Evolutionary conservation across 2,888 invertebrate genomes (phyloP).

Genomic region (Punctoribates punctum): DNA sequence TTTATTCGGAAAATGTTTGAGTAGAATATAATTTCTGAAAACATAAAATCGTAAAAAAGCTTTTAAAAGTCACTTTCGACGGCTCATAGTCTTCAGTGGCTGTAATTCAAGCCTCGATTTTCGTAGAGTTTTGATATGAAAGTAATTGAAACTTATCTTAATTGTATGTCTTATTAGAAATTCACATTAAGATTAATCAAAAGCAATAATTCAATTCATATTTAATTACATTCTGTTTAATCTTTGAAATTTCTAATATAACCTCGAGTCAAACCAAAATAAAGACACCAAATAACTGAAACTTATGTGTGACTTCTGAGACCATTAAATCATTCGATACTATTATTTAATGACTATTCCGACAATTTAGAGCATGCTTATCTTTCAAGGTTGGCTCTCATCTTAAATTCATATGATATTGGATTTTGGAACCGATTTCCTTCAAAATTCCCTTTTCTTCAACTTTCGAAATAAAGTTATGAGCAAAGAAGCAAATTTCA

Average conservation of each 20-base stretch:
- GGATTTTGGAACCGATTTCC: too few relatives aligned
- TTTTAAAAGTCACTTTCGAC: conserved; percentile 21
- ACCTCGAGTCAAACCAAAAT: too few relatives aligned
- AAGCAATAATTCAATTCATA: conserved; percentile 7
- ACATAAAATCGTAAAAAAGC: conserved; percentile 1
- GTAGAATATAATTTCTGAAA: not conserved
- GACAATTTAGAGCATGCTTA: too few relatives aligned
- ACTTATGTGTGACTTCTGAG: too few relatives aligned
- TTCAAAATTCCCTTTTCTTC: too few relatives aligned
- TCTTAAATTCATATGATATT: too few relatives aligned
- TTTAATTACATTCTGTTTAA: not conserved
- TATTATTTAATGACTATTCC: too few relatives aligned
- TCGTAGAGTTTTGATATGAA: conserved; percentile 14
- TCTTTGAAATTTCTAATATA: not conserved
- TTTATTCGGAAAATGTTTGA: not conserved
- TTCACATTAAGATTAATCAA: conserved; percentile 16
- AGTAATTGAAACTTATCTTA: conserved; percentile 30
- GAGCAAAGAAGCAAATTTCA: too few relatives aligned
- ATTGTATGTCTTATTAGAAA: conserved; percentile 5
- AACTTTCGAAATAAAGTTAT: too few relatives aligned
- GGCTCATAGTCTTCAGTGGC: not conserved
- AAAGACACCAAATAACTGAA: too few relatives aligned
- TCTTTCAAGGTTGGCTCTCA: too few relatives aligned
- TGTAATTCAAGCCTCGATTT: not conserved
- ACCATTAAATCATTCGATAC: too few relatives aligned